Conservation (phyloP, 30 jellyfish, hydroid and myxozoan species). For the Rhopilema esculentum region DNA sequence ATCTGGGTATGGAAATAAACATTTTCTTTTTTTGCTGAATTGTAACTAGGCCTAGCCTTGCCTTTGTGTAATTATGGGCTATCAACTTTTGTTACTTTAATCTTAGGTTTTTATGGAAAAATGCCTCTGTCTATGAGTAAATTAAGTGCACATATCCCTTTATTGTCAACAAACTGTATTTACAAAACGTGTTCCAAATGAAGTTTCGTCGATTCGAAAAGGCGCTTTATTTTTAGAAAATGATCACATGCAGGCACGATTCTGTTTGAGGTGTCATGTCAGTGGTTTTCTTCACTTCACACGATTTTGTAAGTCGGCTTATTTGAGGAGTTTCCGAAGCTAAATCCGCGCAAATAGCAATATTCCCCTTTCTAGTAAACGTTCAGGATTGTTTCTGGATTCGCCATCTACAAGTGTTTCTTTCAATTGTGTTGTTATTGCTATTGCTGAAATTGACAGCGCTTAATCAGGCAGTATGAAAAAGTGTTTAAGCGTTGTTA, state of each 20-base stretch:
- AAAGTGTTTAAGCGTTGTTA: neutral
- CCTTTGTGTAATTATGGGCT: too few species aligned
- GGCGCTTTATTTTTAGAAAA: neutral
- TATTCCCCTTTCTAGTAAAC: neutral
- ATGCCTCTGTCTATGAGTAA: too few species aligned
- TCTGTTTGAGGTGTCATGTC: too few species aligned
- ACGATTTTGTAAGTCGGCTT: neutral
- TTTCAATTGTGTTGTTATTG: neutral
- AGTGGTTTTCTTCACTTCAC: too few species aligned
- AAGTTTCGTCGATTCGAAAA: neutral
- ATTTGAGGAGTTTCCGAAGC: neutral
- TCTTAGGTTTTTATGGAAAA: too few species aligned
- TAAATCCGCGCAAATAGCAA: neutral
- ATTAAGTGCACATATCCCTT: too few species aligned
- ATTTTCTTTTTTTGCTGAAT: too few species aligned
- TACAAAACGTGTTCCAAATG: neutral
- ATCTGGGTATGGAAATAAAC: neutral
- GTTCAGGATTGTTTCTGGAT: neutral
- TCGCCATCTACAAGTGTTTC: neutral
- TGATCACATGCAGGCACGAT: neutral
- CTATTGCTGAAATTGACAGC: neutral
- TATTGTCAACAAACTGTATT: too few species aligned
- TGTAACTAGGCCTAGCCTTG: too few species aligned
- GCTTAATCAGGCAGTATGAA: neutral
- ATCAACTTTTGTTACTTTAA: too few species aligned